Conservation (phyloP, 2,888 invertebrate species). For the Aphodius sticticus region DNA sequence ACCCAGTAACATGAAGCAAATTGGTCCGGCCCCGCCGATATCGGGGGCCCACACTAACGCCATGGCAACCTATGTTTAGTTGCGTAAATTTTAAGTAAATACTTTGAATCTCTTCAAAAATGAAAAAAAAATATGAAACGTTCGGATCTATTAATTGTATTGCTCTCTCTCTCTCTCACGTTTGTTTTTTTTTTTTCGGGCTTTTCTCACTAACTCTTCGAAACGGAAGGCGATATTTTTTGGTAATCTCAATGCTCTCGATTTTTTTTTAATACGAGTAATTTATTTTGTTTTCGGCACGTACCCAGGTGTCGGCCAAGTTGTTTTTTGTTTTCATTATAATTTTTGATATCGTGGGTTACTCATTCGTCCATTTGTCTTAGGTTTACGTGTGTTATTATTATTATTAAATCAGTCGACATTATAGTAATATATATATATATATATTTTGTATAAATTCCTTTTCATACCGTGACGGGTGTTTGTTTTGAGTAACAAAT, state of each 20-base stretch:
- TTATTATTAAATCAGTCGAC: constrained; percentile 28
- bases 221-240: constrained; percentile 15
- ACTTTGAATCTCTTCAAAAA: constrained; percentile 37
- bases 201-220: not conserved
- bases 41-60: constrained; percentile 61
- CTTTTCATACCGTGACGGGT: constrained; percentile 27
- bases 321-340: constrained; percentile 15
- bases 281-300: constrained; percentile 34
- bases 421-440: constrained; percentile 31
- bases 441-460: constrained; percentile 34
- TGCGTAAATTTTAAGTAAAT: constrained; percentile 41
- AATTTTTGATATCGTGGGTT: constrained; percentile 31
- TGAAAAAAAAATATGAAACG: constrained; percentile 23
- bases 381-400: constrained; percentile 24
- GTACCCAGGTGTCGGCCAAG: constrained; percentile 14
- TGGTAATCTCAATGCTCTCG: not conserved
- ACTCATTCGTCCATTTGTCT: constrained; percentile 35
- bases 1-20: constrained; percentile 76
- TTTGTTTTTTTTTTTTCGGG: constrained; percentile 6
- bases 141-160: constrained; percentile 8
- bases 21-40: constrained; percentile 62
- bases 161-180: constrained; percentile 6
- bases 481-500: constrained; percentile 11
- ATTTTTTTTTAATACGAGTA: constrained; percentile 16
- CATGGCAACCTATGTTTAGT: constrained; percentile 72